Percentiles rank a stretch among this genome's conserved stretches.
Conservation (phyloP, 1,140 invertebrate genomes). For the Chironomus striatipennis region DNA sequence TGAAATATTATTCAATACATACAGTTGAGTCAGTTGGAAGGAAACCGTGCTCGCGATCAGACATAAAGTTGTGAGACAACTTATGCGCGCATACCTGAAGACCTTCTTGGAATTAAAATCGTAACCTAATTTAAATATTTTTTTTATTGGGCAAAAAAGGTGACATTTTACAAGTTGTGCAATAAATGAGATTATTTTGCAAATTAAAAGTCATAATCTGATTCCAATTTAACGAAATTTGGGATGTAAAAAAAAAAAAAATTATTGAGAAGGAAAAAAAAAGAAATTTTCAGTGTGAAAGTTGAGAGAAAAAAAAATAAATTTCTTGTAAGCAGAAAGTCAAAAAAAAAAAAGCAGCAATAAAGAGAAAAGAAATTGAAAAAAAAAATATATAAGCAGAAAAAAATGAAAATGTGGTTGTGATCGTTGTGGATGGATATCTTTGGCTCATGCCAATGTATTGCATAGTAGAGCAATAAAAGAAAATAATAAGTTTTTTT, state of each 20-base stretch:
- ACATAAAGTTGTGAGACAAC: not conserved
- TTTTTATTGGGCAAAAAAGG: not conserved
- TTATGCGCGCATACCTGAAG: not conserved
- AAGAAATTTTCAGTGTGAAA: conserved; percentile 22
- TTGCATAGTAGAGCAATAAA: conserved; percentile 14
- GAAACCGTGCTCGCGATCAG: not conserved
- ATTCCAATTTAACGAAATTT: no score
- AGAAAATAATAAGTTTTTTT: not conserved
- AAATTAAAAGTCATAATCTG: not conserved
- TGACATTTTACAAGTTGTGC: conserved; percentile 11
- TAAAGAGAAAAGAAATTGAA: conserved; percentile 15
- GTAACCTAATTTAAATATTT: conserved; percentile 6
- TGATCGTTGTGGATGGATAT: not conserved
- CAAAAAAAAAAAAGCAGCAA: no score
- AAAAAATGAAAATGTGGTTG: conserved; percentile 21
- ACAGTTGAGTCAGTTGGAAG: not conserved
- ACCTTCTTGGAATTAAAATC: not conserved
- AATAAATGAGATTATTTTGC: not conserved
- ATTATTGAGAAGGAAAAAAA: not conserved
- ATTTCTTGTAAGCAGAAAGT: not conserved
- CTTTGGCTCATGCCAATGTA: conserved; percentile 19
- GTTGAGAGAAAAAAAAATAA: conserved; percentile 4
- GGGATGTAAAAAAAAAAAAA: no score
- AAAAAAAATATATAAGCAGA: not conserved
- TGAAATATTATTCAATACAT: not conserved